A percentile compares a stretch with the other conserved stretches of the same genome.
Evolutionary conservation across 2,888 invertebrate genomes (phyloP).

Genomic region (Limnephilus marmoratus): DNA sequence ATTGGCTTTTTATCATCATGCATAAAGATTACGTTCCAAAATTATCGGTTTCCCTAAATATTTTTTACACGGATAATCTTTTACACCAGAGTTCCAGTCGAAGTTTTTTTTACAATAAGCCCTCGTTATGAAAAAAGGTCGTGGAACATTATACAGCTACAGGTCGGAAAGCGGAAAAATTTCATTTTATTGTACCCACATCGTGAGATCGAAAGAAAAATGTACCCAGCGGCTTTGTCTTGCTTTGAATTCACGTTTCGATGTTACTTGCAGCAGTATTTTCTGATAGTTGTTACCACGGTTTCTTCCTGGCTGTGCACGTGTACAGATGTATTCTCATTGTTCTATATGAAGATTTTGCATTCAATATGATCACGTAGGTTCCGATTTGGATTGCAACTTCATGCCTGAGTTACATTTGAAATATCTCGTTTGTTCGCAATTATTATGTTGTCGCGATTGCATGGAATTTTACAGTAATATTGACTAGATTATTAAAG

Average conservation of each 20-base stretch:
- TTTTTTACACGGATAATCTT: too few relatives aligned
- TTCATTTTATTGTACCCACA: background rate
- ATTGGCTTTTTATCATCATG: too few relatives aligned
- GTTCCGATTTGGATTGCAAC: background rate
- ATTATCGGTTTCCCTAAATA: too few relatives aligned
- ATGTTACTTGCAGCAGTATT: background rate
- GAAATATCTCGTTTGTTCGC: too few relatives aligned
- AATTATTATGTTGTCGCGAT: background rate
- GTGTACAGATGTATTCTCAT: background rate
- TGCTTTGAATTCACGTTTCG: background rate
- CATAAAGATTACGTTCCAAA: too few relatives aligned
- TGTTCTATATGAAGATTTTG: background rate
- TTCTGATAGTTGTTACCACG: background rate
- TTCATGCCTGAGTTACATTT: background rate
- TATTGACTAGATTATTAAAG: background rate
- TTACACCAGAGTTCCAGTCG: too few relatives aligned
- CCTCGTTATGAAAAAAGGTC: background rate
- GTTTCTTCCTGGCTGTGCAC: background rate
- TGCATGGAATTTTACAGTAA: background rate
- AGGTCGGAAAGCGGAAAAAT: background rate
- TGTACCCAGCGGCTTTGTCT: constrained; percentile 4
- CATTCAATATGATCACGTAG: background rate
- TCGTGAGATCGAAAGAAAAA: background rate
- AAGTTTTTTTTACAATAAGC: background rate
- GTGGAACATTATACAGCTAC: background rate